phyloP scores from a whole-genome alignment of 2,888 invertebrate genomes.

The Drosophila infuscata region DNA sequence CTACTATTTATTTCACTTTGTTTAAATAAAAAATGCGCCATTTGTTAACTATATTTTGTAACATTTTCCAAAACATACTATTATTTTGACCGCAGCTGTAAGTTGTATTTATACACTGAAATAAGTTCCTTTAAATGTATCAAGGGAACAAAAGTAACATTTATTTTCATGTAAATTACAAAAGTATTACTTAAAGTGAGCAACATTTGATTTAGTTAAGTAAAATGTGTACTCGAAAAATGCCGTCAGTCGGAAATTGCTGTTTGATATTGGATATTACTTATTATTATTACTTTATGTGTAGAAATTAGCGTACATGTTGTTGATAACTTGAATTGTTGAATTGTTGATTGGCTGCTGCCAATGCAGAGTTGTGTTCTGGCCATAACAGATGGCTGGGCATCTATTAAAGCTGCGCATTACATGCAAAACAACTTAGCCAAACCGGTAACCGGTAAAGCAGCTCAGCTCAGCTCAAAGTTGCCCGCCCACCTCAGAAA shows the following conservation, averaged over 20 bases:
- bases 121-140: background rate
- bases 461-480: conserved; percentile 17
- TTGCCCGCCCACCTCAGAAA: conserved; percentile 44
- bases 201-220: background rate
- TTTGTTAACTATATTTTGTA: background rate
- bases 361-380: conserved; percentile 35
- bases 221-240: background rate
- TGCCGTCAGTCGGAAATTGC: background rate
- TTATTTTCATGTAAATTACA: background rate
- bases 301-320: conserved; percentile 34
- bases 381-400: conserved; percentile 45
- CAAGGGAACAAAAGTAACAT: background rate
- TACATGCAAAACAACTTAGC: conserved; percentile 71
- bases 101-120: conserved; percentile 6
- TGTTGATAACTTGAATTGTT: conserved; percentile 17
- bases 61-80: background rate
- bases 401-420: conserved; percentile 52
- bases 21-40: background rate
- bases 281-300: background rate
- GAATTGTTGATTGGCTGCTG: conserved; percentile 21
- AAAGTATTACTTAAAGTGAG: background rate
- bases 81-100: background rate
- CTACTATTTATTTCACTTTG: too few species aligned
- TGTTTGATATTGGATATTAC: background rate
- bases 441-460: conserved; percentile 53